Evolutionary conservation across 2,797 vertebrate species (phyloP), one percentile per base, ranked within the genome.

Genomic region (Coilia nasus): DNA sequence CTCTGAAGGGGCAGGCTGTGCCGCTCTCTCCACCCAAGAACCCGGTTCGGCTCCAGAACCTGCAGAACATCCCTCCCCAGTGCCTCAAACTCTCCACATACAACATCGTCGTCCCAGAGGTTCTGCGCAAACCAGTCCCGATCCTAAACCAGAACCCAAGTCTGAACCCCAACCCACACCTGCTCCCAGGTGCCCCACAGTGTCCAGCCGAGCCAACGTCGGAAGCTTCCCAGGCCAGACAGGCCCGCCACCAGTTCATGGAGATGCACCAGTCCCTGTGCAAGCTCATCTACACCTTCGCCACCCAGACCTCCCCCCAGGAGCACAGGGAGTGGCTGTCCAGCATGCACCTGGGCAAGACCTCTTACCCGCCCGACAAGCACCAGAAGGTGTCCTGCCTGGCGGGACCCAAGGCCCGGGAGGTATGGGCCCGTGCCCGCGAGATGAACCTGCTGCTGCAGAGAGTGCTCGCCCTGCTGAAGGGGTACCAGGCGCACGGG

Each of bases 181-280:
- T 15, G 12, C 71, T 78, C 17, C 71, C 19, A 7, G 17, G 17
- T 0, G 3, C 57, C 57, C 57, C 57, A 1, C 57, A 19, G 17
- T 21, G 7, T 21, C 19, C 57, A 54, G 14, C 2, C 50, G 50
- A 54, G 50, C 50, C 50, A 14, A 9, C 50, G 50, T 2, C 50
- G 9, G 50, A 54, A 14, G 50, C 50, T 14, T 3, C 50, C 14
- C 50, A 54, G 50, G 7, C 10, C 82, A 56, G 57, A n/a, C 87
- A 91, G 71, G 89, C 7, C 31, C 92, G 84, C 1, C 94, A 95
- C 83, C 93, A 92, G 86, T 99, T 99, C 84, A 88, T 93, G 3
- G 92, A 95, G 75, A 89, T 99, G 85, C 98, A 99, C 57, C 88
- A 94, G 0, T 95, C 94, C 3, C 92, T 99, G 28, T 97, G 96